Evolutionary conservation across 2,888 invertebrate genomes (phyloP).

Genomic region (Ornithoptera priamus): DNA sequence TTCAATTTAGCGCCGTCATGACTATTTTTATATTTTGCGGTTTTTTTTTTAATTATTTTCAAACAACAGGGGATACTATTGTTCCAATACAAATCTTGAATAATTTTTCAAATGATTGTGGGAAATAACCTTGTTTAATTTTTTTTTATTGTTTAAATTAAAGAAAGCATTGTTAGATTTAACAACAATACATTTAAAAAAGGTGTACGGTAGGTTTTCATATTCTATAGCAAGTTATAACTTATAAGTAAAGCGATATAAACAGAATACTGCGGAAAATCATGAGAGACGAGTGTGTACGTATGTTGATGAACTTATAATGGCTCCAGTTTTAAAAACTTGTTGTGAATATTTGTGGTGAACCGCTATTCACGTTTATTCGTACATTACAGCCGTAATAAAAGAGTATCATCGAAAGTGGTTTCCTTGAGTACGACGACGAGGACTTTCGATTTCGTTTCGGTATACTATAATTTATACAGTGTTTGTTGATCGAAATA

Average conservation of each 20-base stretch:
- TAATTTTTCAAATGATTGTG: too few relatives aligned
- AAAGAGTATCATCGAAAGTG: conserved; percentile 39
- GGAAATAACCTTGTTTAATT: too few relatives aligned
- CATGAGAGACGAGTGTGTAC: neutral
- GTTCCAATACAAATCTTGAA: too few relatives aligned
- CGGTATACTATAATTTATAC: conserved; percentile 33
- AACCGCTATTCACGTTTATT: conserved; percentile 19
- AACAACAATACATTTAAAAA: too few relatives aligned
- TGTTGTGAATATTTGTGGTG: conserved; percentile 2
- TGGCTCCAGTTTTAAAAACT: conserved; percentile 24
- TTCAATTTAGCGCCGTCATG: conserved; percentile 21
- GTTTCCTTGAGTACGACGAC: conserved; percentile 32
- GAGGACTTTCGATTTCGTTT: conserved; percentile 39
- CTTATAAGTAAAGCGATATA: neutral
- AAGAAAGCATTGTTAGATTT: too few relatives aligned
- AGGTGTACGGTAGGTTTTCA: too few relatives aligned
- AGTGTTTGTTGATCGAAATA: conserved; percentile 21
- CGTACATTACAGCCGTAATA: conserved; percentile 10
- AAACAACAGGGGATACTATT: neutral
- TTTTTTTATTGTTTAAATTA: too few relatives aligned
- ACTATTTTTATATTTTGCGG: neutral
- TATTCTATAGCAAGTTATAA: neutral
- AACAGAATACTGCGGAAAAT: neutral
- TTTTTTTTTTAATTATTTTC: neutral
- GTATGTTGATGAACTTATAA: conserved; percentile 23